Conservation (phyloP, 2,797 vertebrate genomes). For the Eleutherodactylus coqui region DNA sequence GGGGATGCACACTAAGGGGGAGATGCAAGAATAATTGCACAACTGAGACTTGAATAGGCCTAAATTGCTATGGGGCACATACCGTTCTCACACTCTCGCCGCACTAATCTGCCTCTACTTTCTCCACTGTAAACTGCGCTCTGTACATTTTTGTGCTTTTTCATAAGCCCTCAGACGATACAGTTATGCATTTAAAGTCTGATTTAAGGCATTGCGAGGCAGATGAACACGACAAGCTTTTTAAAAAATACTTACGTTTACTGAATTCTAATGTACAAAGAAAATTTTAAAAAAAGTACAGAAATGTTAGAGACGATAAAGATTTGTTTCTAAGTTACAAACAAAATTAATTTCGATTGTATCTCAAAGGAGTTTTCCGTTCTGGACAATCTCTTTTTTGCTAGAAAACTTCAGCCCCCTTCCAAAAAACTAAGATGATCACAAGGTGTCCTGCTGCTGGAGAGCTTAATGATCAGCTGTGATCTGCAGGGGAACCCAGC, state of each 20-base stretch:
- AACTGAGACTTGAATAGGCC: constrained; percentile 31
- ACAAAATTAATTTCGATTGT: no score
- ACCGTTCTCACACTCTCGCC: background rate
- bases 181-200: constrained; percentile 15
- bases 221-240: constrained; percentile 16
- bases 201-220: background rate
- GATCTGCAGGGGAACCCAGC: no score
- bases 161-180: constrained; percentile 14
- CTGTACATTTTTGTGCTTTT: constrained; percentile 8
- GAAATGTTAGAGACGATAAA: background rate
- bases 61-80: constrained; percentile 6
- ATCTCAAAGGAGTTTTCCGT: no score
- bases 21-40: constrained; percentile 36
- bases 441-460: no score
- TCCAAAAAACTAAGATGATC: no score
- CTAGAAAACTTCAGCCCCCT: no score
- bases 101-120: background rate
- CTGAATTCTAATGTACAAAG: background rate
- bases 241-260: background rate
- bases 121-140: background rate
- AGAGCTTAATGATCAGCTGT: no score
- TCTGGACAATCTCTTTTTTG: background rate
- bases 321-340: no score
- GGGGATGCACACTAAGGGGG: constrained; percentile 5
- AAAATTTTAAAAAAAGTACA: background rate